These are phyloP conservation scores for Copsychus sechellarum DNA, from an alignment of 2,113 vertebrate genomes.

Conservation along the genomic window DNA sequence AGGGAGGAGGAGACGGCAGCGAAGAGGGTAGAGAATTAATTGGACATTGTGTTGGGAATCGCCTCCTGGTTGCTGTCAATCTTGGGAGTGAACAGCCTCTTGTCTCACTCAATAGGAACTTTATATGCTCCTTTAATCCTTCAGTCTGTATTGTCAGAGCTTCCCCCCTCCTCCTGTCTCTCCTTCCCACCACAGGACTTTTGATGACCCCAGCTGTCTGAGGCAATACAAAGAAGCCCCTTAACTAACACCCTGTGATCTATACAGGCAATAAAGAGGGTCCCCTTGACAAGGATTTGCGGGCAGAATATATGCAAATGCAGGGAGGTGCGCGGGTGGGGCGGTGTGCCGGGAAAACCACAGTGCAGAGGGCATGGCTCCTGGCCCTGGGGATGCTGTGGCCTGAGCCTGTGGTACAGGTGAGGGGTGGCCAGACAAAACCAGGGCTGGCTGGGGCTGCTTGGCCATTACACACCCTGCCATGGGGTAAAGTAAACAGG, in stretches of 20 bases:
- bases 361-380: fast-evolving
- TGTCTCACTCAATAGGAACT: conserved; percentile 73
- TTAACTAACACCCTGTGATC: conserved; percentile 69
- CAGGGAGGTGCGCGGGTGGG: not conserved
- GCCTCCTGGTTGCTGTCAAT: conserved; percentile 72
- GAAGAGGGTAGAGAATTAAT: conserved; percentile 72
- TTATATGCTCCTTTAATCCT: conserved; percentile 72
- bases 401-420: not conserved
- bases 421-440: not conserved
- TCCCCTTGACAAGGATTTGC: conserved; percentile 65
- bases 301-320: conserved; percentile 64
- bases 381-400: not conserved
- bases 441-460: not conserved
- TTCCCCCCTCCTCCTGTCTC: conserved; percentile 68
- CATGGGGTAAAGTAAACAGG: not conserved
- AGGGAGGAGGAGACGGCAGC: conserved; percentile 56
- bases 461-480: fast-evolving
- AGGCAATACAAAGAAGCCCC: conserved; percentile 68
- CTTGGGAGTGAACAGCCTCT: conserved; percentile 71
- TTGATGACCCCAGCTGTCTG: conserved; percentile 69
- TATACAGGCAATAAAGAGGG: conserved; percentile 66
- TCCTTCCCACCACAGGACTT: conserved; percentile 64
- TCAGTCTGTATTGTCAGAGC: conserved; percentile 66
- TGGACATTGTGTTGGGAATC: conserved; percentile 72
- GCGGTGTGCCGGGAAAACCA: not conserved